Percentiles rank a stretch among this genome's conserved stretches.
Conservation (phyloP, 1,140 invertebrate genomes). For the Tetragnatha versicolor region DNA sequence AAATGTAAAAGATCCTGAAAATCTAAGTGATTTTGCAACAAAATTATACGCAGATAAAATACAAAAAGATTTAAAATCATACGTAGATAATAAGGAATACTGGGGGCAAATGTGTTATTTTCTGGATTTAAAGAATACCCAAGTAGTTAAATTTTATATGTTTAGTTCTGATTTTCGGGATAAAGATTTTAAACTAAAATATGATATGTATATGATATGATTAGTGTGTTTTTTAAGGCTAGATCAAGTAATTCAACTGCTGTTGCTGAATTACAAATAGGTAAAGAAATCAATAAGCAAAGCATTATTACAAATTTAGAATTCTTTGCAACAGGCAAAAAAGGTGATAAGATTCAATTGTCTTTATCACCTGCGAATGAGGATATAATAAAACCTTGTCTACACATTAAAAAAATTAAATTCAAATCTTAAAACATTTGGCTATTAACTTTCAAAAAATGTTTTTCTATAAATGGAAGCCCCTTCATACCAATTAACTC, state of each 20-base stretch:
- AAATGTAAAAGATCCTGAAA: not conserved
- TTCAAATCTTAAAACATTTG: no score
- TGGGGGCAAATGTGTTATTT: not conserved
- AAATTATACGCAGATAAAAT: not conserved
- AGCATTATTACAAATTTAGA: not conserved
- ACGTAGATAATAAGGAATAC: not conserved
- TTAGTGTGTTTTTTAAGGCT: not conserved
- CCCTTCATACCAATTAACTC: no score
- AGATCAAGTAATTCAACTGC: no score
- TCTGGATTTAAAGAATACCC: no score
- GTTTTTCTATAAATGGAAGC: no score
- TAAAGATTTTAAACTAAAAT: not conserved
- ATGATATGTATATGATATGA: not conserved
- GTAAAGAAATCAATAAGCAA: not conserved
- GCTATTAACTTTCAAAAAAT: no score
- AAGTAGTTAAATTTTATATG: no score
- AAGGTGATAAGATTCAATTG: not conserved
- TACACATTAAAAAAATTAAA: constrained; percentile 1
- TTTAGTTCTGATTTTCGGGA: not conserved
- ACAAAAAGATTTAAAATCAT: not conserved
- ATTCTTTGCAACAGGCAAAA: not conserved
- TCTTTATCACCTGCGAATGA: not conserved
- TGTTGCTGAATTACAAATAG: not conserved
- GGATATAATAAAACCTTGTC: not conserved
- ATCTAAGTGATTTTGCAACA: not conserved